A percentile compares a stretch with the other conserved stretches of the same genome.
phyloP scores from a whole-genome alignment of 2,113 vertebrate species.

The Aix galericulata region DNA sequence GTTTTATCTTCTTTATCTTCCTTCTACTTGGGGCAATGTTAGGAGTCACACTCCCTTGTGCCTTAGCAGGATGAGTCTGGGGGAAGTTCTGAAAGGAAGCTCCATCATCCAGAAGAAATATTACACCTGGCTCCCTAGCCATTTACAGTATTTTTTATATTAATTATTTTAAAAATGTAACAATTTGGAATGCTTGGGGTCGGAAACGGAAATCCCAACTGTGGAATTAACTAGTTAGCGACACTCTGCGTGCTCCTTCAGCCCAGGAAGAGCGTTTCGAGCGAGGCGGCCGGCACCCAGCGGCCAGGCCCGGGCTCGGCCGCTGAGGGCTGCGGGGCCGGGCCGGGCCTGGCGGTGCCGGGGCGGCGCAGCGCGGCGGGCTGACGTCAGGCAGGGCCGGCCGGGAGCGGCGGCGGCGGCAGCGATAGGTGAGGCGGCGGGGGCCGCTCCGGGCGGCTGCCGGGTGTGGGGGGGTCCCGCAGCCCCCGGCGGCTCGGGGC shows the following conservation, averaged over 20 bases:
- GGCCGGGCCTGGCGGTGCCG: neutral
- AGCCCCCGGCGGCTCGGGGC: neutral
- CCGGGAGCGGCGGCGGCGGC: neutral
- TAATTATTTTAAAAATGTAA: neutral
- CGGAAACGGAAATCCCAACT: neutral
- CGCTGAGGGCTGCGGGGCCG: no score
- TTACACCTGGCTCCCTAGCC: accelerated
- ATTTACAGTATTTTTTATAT: no score
- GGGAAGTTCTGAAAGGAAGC: neutral
- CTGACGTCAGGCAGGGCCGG: neutral
- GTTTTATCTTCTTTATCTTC: neutral
- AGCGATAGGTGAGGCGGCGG: no score
- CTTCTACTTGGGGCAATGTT: neutral
- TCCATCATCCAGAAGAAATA: neutral
- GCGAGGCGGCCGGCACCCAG: no score
- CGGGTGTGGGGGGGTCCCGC: no score
- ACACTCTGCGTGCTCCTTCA: accelerated
- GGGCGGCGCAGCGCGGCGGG: neutral
- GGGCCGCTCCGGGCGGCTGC: neutral
- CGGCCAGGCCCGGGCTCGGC: neutral
- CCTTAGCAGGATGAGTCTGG: neutral
- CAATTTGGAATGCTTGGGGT: neutral
- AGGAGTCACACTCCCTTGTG: neutral
- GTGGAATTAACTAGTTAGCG: accelerated
- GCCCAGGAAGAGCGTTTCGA: accelerated